Conservation (phyloP, 2,888 invertebrate species). For the Pammene aurita region DNA sequence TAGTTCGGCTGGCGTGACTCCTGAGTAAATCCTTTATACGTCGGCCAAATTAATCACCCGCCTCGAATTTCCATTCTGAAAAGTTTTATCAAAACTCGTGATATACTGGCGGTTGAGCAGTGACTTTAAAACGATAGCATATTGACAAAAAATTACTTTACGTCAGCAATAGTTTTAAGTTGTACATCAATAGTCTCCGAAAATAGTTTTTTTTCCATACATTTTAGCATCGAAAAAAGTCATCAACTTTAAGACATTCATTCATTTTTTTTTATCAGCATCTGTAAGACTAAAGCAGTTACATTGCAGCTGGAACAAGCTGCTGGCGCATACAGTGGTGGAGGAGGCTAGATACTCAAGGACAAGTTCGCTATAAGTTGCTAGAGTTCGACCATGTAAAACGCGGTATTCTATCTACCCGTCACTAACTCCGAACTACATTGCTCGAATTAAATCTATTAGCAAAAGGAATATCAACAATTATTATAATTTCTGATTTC, state of each 20-base stretch:
- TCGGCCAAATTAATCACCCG: slow-evolving; percentile 70
- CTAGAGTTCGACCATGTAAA: too few species aligned
- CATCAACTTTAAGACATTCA: too few species aligned
- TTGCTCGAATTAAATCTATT: slow-evolving; percentile 19
- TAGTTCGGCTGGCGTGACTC: slow-evolving; percentile 67
- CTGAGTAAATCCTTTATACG: slow-evolving; percentile 67
- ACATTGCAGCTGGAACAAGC: too few species aligned
- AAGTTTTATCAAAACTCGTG: slow-evolving; percentile 57
- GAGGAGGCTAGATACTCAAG: too few species aligned
- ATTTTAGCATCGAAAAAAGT: too few species aligned
- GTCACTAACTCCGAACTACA: not conserved
- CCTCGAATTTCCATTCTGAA: slow-evolving; percentile 58
- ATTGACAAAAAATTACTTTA: too few species aligned
- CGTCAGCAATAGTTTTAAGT: too few species aligned
- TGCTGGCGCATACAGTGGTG: too few species aligned
- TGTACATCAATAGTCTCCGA: too few species aligned
- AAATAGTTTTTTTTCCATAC: too few species aligned
- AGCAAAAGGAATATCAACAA: slow-evolving; percentile 26
- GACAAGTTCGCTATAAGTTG: too few species aligned
- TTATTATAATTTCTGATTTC: slow-evolving; percentile 36
- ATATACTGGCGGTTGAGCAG: slow-evolving; percentile 49
- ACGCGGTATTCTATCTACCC: not conserved
- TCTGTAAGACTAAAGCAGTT: not conserved
- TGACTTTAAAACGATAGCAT: slow-evolving; percentile 44
- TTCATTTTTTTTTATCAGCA: not conserved